These are phyloP conservation scores for Xenentodon cancila DNA, from an alignment of 2,797 vertebrate genomes.

Conservation along the genomic window DNA sequence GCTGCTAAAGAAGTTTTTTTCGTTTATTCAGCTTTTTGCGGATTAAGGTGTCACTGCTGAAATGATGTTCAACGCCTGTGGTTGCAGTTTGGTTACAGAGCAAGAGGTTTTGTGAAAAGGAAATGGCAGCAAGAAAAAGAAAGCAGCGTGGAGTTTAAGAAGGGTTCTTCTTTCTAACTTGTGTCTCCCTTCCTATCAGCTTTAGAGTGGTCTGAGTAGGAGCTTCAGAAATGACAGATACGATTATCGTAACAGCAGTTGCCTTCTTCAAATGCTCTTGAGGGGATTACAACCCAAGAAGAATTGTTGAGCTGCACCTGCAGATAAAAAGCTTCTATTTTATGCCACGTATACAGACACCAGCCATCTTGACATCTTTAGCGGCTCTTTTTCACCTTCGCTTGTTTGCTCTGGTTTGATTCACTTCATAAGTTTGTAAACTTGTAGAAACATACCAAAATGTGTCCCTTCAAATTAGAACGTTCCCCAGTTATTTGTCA, in stretches of 20 bases:
- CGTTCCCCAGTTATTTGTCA: too few relatives aligned
- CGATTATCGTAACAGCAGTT: neutral
- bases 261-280: neutral
- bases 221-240: slow-evolving; percentile 3
- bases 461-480: too few relatives aligned
- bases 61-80: slow-evolving; percentile 23
- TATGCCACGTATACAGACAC: too few relatives aligned
- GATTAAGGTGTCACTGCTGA: slow-evolving; percentile 22
- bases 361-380: too few relatives aligned
- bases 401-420: too few relatives aligned
- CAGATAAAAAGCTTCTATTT: too few relatives aligned
- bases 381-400: too few relatives aligned
- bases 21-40: slow-evolving; percentile 45
- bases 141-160: neutral
- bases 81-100: slow-evolving; percentile 21
- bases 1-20: slow-evolving; percentile 51
- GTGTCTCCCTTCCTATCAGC: neutral
- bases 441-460: too few relatives aligned
- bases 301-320: neutral
- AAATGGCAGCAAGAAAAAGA: slow-evolving; percentile 1
- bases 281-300: slow-evolving; percentile 1
- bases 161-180: slow-evolving; percentile 1
- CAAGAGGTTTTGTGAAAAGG: neutral
- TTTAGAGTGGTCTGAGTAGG: neutral
- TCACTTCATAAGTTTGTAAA: too few relatives aligned